phyloP scores from a whole-genome alignment of 1,140 invertebrate genomes.

The Drosophila lini region DNA sequence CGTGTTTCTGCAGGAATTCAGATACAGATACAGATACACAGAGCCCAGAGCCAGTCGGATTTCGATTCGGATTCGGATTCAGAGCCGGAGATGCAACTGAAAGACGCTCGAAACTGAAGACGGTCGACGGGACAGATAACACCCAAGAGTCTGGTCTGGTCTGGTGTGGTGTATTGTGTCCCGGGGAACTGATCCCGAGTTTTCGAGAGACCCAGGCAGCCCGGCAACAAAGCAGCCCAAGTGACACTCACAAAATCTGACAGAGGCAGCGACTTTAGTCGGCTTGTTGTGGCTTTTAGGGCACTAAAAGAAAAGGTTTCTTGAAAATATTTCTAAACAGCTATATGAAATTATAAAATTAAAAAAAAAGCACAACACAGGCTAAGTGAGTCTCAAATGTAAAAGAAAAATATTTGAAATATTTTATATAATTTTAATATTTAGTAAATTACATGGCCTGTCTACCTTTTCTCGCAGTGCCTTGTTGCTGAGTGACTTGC shows the following conservation, averaged over 20 bases:
- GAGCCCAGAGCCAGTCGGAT: constrained; percentile 4
- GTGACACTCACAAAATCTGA: constrained; percentile 83
- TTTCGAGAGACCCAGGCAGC: constrained; percentile 10
- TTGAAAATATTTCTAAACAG: neutral
- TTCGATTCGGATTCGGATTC: constrained; percentile 10
- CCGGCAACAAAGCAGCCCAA: constrained; percentile 65
- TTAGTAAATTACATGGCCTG: too few relatives aligned
- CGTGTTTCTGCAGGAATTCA: constrained; percentile 73
- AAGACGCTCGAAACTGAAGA: constrained; percentile 70
- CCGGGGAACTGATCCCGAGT: constrained; percentile 16
- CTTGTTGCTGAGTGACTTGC: constrained; percentile 53
- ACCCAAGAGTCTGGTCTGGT: constrained; percentile 53
- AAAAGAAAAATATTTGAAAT: neutral
- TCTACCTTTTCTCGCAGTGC: constrained; percentile 5
- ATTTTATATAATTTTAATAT: neutral
- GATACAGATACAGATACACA: constrained; percentile 35
- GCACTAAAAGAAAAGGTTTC: neutral
- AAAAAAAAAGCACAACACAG: neutral
- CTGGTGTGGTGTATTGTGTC: constrained; percentile 6
- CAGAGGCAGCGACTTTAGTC: constrained; percentile 69
- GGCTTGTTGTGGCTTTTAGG: constrained; percentile 30
- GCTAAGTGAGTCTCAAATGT: too few relatives aligned
- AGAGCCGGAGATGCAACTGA: constrained; percentile 34
- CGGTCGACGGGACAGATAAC: constrained; percentile 75
- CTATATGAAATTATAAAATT: too few relatives aligned